Evolutionary conservation across 2,797 vertebrate genomes (phyloP).

Genomic region (Psittacula echo): DNA sequence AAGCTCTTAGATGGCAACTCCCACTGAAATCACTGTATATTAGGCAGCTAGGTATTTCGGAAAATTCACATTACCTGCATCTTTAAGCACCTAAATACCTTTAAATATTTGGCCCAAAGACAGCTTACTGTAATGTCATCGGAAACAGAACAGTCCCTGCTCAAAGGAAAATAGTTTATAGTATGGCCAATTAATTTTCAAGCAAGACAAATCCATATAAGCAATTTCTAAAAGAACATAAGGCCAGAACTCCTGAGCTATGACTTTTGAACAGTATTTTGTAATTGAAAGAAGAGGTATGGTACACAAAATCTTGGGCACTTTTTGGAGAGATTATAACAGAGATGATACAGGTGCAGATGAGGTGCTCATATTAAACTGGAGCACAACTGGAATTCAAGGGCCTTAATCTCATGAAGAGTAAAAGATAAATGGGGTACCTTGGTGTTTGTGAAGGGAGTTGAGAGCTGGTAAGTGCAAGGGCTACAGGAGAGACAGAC

Average conservation of each 20-base stretch:
- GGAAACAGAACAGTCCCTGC: constrained; percentile 53
- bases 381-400: accelerated
- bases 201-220: constrained; percentile 20
- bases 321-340: neutral
- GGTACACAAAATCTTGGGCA: neutral
- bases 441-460: neutral
- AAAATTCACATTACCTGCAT: constrained; percentile 73
- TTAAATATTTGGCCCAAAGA: constrained; percentile 69
- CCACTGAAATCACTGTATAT: constrained; percentile 52
- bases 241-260: constrained; percentile 19
- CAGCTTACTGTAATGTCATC: constrained; percentile 52
- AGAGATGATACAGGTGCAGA: accelerated
- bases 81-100: constrained; percentile 73
- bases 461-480: neutral
- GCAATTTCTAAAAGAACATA: constrained; percentile 26
- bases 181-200: constrained; percentile 54
- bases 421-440: neutral
- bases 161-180: constrained; percentile 52
- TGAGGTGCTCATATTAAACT: neutral
- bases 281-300: neutral
- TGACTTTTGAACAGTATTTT: neutral
- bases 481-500: neutral
- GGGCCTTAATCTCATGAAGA: neutral
- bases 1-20: constrained; percentile 67
- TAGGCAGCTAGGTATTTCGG: constrained; percentile 61